These are phyloP conservation scores for Paracyclopina nana DNA, from an alignment of 1,140 invertebrate genomes.

Conservation along the genomic window DNA sequence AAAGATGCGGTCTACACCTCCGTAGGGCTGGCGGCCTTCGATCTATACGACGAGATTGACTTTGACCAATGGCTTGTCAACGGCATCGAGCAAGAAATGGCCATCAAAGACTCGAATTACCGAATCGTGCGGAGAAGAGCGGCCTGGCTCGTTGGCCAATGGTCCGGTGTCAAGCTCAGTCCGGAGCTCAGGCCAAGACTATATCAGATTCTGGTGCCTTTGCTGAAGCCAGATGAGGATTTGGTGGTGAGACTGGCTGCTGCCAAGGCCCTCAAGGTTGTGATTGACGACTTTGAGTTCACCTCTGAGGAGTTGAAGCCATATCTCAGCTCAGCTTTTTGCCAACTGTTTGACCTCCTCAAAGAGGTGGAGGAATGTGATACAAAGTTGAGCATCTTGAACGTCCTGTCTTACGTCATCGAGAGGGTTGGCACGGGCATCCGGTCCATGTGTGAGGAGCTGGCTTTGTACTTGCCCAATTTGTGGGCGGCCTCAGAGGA, in stretches of 20 bases:
- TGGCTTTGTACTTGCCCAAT: constrained; percentile 60
- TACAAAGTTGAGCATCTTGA: constrained; percentile 77
- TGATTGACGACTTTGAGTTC: constrained; percentile 83
- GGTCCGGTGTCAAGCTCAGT: constrained; percentile 68
- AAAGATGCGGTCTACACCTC: constrained; percentile 93
- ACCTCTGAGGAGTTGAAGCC: constrained; percentile 58
- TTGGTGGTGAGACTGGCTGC: constrained; percentile 54
- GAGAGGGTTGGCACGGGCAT: constrained; percentile 58
- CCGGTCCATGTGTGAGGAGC: constrained; percentile 36
- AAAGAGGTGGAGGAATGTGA: constrained; percentile 77
- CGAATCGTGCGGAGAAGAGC: constrained; percentile 67
- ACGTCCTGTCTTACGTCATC: constrained; percentile 70
- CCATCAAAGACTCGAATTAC: constrained; percentile 59
- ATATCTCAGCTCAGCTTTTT: constrained; percentile 53
- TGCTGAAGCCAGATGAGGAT: constrained; percentile 25
- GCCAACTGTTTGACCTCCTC: constrained; percentile 55
- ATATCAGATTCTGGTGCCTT: constrained; percentile 39
- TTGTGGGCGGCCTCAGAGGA: constrained; percentile 68
- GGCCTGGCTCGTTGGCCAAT: constrained; percentile 64
- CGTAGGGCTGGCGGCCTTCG: constrained; percentile 65
- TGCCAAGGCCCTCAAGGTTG: constrained; percentile 47
- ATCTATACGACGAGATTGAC: constrained; percentile 77
- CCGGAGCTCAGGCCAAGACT: constrained; percentile 50
- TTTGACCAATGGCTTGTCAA: constrained; percentile 83
- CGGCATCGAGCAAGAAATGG: constrained; percentile 56